These are phyloP conservation scores for Oeneis ivallda DNA, from an alignment of 2,888 invertebrate genomes.

Conservation along the genomic window DNA sequence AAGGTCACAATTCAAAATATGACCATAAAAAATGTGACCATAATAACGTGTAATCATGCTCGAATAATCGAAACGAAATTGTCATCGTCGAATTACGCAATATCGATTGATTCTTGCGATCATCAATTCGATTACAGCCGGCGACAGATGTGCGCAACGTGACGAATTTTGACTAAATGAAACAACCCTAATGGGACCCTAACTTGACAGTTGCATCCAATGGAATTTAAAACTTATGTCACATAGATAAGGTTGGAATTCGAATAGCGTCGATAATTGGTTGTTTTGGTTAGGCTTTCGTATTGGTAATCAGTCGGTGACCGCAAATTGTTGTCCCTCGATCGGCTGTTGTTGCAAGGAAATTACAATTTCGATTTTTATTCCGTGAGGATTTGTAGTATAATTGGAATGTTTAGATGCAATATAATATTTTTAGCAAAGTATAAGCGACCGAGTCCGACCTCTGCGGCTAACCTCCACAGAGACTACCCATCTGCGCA, in stretches of 20 bases:
- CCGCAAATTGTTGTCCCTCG: slow-evolving; percentile 82
- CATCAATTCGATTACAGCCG: slow-evolving; percentile 71
- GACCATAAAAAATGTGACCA: neutral
- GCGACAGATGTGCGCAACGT: slow-evolving; percentile 81
- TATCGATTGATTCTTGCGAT: slow-evolving; percentile 60
- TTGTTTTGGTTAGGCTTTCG: slow-evolving; percentile 61
- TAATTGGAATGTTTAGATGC: slow-evolving; percentile 43
- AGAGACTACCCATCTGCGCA: too few species aligned
- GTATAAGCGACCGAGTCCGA: neutral
- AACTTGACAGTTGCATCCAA: slow-evolving; percentile 30
- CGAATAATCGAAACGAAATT: slow-evolving; percentile 67
- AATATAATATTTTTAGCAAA: neutral
- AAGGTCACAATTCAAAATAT: slow-evolving; percentile 8
- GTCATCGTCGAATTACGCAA: slow-evolving; percentile 81
- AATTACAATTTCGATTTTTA: slow-evolving; percentile 80
- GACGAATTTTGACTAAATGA: slow-evolving; percentile 77
- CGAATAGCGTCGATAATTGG: slow-evolving; percentile 38
- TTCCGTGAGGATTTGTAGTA: slow-evolving; percentile 66
- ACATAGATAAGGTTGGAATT: slow-evolving; percentile 44
- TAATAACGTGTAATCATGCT: slow-evolving; percentile 69
- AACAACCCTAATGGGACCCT: slow-evolving; percentile 51
- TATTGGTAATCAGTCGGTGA: slow-evolving; percentile 79
- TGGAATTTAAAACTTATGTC: slow-evolving; percentile 41
- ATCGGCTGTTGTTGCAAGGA: slow-evolving; percentile 77
- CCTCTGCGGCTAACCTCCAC: too few species aligned